These are phyloP conservation scores for Sminthurides bifidus DNA, from an alignment of 1,140 invertebrate genomes.

Conservation along the genomic window DNA sequence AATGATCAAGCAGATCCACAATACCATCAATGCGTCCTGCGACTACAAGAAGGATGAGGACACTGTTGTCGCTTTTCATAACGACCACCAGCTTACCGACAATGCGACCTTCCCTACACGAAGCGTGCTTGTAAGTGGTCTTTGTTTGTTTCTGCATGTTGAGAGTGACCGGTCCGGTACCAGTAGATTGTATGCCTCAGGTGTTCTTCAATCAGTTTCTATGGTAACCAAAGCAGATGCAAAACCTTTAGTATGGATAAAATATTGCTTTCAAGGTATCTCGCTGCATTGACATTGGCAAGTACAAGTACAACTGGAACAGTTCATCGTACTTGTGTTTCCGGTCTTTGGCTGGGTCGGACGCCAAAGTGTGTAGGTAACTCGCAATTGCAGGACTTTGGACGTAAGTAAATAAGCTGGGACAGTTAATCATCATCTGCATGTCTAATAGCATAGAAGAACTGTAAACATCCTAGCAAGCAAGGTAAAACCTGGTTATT, in stretches of 20 bases:
- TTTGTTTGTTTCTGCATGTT: no score
- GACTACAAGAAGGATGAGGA: conserved; percentile 60
- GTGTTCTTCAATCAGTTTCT: no score
- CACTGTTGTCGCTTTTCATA: conserved; percentile 64
- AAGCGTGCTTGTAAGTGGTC: no score
- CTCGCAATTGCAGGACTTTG: conserved; percentile 73
- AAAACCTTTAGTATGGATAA: no score
- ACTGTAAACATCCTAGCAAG: neutral
- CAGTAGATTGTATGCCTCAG: no score
- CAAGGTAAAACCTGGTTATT: neutral
- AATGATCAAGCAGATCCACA: conserved; percentile 8
- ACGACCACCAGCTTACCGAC: conserved; percentile 60
- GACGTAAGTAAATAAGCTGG: conserved; percentile 47
- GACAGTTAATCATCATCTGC: neutral
- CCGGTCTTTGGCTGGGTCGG: conserved; percentile 63
- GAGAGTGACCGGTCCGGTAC: no score
- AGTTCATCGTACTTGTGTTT: conserved; percentile 51
- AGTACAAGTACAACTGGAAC: conserved; percentile 48
- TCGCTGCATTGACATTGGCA: conserved; percentile 70
- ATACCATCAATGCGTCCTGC: conserved; percentile 55
- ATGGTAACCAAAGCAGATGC: no score
- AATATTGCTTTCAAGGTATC: conserved; percentile 32
- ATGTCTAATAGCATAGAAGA: neutral
- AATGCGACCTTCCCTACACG: no score
- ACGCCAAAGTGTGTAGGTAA: conserved; percentile 51